phyloP scores from a whole-genome alignment of 2,113 vertebrate genomes.

The Peromyscus maniculatus region DNA sequence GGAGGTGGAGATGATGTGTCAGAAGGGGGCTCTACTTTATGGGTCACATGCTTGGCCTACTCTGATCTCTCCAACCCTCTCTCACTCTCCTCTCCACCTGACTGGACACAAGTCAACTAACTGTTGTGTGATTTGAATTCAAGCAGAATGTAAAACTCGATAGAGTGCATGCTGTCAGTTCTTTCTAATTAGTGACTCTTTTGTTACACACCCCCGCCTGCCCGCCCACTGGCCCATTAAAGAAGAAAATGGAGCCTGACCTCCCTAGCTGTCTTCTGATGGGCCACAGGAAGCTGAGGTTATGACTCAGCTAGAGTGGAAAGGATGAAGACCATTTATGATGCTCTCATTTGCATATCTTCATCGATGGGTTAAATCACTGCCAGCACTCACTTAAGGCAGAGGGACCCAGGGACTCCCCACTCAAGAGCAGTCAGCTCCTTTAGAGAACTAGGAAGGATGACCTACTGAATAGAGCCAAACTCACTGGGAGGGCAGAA shows the following conservation, averaged over 20 bases:
- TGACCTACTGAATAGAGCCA: not conserved
- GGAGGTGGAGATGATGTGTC: not conserved
- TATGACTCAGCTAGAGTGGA: not conserved
- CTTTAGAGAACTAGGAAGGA: not conserved
- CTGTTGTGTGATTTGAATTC: constrained; percentile 45
- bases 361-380: constrained; percentile 29
- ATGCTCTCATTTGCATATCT: constrained; percentile 56
- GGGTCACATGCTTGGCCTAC: not conserved
- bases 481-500: not conserved
- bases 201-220: not conserved
- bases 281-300: constrained; percentile 40
- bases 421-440: not conserved
- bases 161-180: not conserved
- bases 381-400: not conserved
- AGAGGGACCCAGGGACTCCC: not conserved
- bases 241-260: constrained; percentile 26
- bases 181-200: not conserved
- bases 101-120: not conserved
- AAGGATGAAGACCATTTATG: not conserved
- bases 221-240: constrained; percentile 28
- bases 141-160: constrained; percentile 38
- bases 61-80: not conserved
- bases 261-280: not conserved
- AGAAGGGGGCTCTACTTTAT: not conserved
- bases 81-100: not conserved